Evolutionary conservation across 2,797 vertebrate genomes (phyloP).

Genomic region (Odontamblyopus lacepedii): DNA sequence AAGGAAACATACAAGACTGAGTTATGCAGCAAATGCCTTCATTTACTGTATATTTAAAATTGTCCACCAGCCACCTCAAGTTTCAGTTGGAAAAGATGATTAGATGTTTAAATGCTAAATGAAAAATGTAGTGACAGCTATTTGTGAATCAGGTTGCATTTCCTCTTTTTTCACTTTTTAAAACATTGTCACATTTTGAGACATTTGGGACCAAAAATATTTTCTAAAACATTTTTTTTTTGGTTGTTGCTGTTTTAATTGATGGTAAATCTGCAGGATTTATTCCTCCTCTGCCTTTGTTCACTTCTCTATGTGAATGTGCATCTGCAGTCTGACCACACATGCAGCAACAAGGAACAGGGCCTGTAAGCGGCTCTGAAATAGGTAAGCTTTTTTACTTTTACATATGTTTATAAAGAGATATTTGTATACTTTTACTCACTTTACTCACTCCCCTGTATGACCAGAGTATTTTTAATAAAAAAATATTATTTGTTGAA

Average conservation of each 20-base stretch:
- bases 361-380: constrained; percentile 16
- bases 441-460: not conserved
- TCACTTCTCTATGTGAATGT: constrained; percentile 54
- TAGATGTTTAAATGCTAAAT: not conserved
- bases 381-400: constrained; percentile 15
- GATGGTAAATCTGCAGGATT: constrained; percentile 39
- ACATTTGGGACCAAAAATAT: constrained; percentile 7
- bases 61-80: not conserved
- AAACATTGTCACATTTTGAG: not conserved
- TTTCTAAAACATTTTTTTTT: no score
- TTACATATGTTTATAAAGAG: not conserved
- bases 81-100: not conserved
- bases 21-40: not conserved
- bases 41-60: not conserved
- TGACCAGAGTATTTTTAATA: not conserved
- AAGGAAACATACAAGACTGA: not conserved
- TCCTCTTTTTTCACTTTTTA: not conserved
- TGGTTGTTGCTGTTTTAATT: constrained; percentile 52
- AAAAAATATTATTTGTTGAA: not conserved
- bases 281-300: constrained; percentile 56
- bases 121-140: not conserved
- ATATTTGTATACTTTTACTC: not conserved
- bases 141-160: not conserved
- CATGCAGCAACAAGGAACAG: constrained; percentile 42
- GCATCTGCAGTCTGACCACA: constrained; percentile 67